Evolutionary conservation across 2,888 invertebrate genomes (phyloP), one percentile per base, ranked within the genome.

Genomic region (Tipula unca): DNA sequence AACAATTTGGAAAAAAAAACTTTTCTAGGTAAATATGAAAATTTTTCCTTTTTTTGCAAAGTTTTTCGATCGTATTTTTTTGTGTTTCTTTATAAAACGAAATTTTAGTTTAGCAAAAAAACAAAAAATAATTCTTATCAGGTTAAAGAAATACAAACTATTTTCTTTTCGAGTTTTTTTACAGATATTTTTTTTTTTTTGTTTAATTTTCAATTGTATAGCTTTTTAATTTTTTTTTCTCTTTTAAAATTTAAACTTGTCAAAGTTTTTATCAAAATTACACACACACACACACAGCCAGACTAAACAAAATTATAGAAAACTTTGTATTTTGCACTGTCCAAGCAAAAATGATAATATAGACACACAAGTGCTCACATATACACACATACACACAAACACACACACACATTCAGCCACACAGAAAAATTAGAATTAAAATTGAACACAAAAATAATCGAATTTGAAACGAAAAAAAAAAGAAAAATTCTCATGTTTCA

Each of bases 1-100:
- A 69, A 69, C 69, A 25, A 69, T 69, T 69, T 69, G 25, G 25
- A 69, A 25, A 69, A 69, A 69, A 25, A 69, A 69, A 69, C 69
- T 69, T 69, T 69, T 69, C 69, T 69, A 69, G 69, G 69, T 69
- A 69, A 69, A 69, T 69, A 69, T 69, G 69, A 69, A 69, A 25
- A 25, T 69, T 69, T 25, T 48, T 25, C 8, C 25, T 69, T 25
- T 54, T 20, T 69, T 25, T 69, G 25, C 69, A 20, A 69, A 69
- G 48, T 48, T 69, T 69, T 69, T 69, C 69, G 69, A 69, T 69
- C 69, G 69, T 69, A 4, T 69, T 69, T 69, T 69, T 20, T 69
- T 13, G 25, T 5, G 48, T 69, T 69, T 69, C 69, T 69, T 69
- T 69, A 10, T 69, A 8, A 69, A 69, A 69, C 3, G 25, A 69